Evolutionary conservation across 2,888 invertebrate species (phyloP), one percentile per base, ranked within the genome.

Genomic region (Mimas tiliae): DNA sequence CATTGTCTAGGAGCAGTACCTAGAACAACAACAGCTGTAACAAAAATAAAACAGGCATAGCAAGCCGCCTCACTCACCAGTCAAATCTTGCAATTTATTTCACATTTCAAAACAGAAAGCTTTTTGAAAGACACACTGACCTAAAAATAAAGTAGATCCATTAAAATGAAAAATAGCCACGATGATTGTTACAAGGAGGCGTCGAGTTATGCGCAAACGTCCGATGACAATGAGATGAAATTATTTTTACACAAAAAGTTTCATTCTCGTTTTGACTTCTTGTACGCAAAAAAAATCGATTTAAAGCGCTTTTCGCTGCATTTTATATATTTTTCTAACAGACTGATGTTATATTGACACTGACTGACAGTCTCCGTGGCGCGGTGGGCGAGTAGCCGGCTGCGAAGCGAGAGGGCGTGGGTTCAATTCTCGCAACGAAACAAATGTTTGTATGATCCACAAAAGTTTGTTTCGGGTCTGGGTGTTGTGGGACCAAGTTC

Each of bases 101-200:
- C 38, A 58, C 16, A 42, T 19, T 11, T n/a, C 34, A 9, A n/a
- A 14, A 52, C 12, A 27, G 12, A 52, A 52, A 52, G 27, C 27
- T 14, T 27, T 9, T 27, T 21, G 19, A 48, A 48, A 50, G 34
- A 38, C 58, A 58, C 42, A 42, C 9, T 55, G 16, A 34, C 34
- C 55, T 42, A 42, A 58, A 52, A 55, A 58, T 58, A n/a, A n/a
- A n/a, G n/a, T n/a, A n/a, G n/a, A 58, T 38, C 16, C 16, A 19
- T 14, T 19, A 12, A 19, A 1, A 3, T 50, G 50, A 50, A 50
- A 50, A 50, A 19, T 19, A 38, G 8, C 12, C 6, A 42, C 42
- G 16, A 19, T 6, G 38, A 19, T 42, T 58, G 42, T 58, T 38
- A 58, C 58, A 42, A 55, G 34, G 19, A 19, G 38, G 42, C 38